Conservation (phyloP, 2,113 vertebrate species). For the Sprattus sprattus region DNA sequence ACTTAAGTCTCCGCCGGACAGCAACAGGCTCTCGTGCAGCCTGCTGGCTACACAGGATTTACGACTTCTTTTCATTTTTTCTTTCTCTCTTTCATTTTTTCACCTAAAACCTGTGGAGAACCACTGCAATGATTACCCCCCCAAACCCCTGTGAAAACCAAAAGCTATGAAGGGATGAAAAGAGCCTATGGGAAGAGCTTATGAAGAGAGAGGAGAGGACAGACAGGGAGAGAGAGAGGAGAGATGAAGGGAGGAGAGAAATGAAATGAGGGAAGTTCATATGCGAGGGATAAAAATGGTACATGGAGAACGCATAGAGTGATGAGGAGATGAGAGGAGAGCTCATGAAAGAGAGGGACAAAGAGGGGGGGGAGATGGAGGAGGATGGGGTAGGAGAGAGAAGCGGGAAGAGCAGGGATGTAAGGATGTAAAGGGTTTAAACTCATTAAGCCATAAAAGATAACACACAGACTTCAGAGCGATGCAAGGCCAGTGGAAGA, state of each 20-base stretch:
- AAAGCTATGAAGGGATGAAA: background rate
- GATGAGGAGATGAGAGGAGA: background rate
- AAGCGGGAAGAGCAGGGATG: constrained; percentile 20
- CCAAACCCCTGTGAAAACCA: background rate
- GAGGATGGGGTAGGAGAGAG: background rate
- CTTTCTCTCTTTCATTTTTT: background rate
- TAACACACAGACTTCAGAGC: constrained; percentile 20
- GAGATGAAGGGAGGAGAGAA: background rate
- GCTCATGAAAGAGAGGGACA: background rate
- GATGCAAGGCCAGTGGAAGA: constrained; percentile 23
- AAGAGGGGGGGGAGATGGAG: background rate
- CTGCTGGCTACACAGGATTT: constrained; percentile 32
- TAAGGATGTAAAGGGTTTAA: background rate
- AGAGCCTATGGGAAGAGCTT: background rate
- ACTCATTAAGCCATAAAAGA: constrained; percentile 13
- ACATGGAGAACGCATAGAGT: background rate
- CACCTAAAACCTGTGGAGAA: background rate
- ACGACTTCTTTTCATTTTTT: constrained; percentile 30
- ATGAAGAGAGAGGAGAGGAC: background rate
- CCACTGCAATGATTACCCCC: background rate
- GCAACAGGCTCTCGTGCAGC: constrained; percentile 14
- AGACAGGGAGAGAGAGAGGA: background rate
- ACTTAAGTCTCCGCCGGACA: background rate
- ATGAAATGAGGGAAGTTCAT: constrained; percentile 1
- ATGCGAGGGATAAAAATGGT: background rate